Conservation (phyloP, 1,140 invertebrate genomes). For the Hestina assimilis region DNA sequence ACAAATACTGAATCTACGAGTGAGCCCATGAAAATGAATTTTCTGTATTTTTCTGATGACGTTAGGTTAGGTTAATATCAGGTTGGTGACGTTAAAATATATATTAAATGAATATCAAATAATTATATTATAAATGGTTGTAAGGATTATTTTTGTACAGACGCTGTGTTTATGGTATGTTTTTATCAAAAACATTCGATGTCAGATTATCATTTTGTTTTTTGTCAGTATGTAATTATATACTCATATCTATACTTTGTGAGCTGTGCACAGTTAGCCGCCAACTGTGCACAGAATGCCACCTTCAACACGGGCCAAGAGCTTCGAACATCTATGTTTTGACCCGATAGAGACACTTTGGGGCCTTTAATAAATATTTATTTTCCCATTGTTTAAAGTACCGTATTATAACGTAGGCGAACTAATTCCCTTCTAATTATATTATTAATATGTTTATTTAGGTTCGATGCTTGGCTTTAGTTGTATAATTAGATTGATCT, state of each 20-base stretch:
- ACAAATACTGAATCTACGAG: too few species aligned
- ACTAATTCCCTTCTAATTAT: conserved; percentile 56
- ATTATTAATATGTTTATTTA: conserved; percentile 59
- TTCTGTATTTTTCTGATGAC: too few species aligned
- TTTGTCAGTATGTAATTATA: too few species aligned
- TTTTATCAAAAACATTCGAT: too few species aligned
- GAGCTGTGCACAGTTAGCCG: not conserved
- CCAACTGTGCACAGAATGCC: conserved; percentile 16
- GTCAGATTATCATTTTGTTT: too few species aligned
- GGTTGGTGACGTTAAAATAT: too few species aligned
- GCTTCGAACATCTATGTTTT: conserved; percentile 30
- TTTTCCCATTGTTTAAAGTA: conserved; percentile 55
- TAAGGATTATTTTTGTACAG: too few species aligned
- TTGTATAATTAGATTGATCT: not conserved
- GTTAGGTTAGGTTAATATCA: too few species aligned
- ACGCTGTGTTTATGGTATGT: not conserved
- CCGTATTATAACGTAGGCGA: conserved; percentile 42
- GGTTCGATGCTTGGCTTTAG: conserved; percentile 31
- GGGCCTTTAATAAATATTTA: conserved; percentile 69
- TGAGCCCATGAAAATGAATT: too few species aligned
- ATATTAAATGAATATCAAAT: too few species aligned
- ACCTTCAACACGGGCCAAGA: conserved; percentile 30
- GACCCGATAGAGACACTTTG: conserved; percentile 61
- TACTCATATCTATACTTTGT: too few species aligned
- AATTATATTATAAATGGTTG: too few species aligned